Base-by-base conservation (phyloP, 2,888 invertebrate species). In the Lottia gigantea region DNA sequence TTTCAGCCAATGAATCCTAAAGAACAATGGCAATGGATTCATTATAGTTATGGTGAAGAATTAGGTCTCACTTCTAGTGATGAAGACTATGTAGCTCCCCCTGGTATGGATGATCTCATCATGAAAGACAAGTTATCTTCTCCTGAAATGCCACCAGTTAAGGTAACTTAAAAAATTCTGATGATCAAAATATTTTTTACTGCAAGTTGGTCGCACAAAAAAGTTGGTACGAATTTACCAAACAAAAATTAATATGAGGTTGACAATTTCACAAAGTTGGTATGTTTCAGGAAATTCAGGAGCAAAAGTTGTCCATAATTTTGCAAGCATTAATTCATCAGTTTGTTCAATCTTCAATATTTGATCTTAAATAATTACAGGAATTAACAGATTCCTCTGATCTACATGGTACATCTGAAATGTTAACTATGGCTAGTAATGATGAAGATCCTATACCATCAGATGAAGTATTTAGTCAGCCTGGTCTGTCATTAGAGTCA, bases 31-130 rank as follows among this genome's bases (percentile, higher is more conserved):
- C 93, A 94, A 89, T 94, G 94, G 92, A 95, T 97, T 76, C 97
- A 96, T 90, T 93, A 93, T 83, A 94, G 94, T 86, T 98, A 98
- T 90, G 97, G 97, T 67, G 95, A 95, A 85, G 96, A 97, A 90
- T 90, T 97, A 79, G 97, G 97, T 63, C 91, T 97, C 86, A 95
- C 95, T 7, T 85, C 87, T 14, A 84, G 84, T 74, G 88, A 97
- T 90, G 97, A 97, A 64, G 89, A 89, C 73, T 88, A 89, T 76
- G 83, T 88, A n/a, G 77, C 85, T 3, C 86, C 86, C 1, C 78
- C 79, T 19, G 73, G 73, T 49, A 46, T 74, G 31, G 80, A 79
- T 31, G 81, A 82, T 23, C 40, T 40, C 40, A 40, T 40, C 40
- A 70, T 78, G 23, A 78, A 76, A 46, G 80, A 82, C 62, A 75